Evolutionary conservation across 2,797 vertebrate species (phyloP).

Genomic region (Oreochromis mossambicus): DNA sequence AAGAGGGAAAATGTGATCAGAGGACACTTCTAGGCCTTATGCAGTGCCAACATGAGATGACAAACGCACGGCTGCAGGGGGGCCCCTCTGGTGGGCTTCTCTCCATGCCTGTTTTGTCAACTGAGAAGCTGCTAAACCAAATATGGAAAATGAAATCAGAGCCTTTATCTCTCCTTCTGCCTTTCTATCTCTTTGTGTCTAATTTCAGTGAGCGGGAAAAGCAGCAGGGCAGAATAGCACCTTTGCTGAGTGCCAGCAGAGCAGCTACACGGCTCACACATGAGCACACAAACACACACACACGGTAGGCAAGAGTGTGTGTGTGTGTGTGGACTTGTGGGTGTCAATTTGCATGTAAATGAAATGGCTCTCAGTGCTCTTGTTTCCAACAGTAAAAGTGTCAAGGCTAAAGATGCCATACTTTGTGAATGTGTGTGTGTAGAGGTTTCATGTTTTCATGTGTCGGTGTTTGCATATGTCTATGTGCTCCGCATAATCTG

Average conservation of each 20-base stretch:
- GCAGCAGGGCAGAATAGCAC: constrained; percentile 39
- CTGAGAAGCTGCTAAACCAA: constrained; percentile 22
- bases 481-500: background rate
- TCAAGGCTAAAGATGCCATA: constrained; percentile 23
- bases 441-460: background rate
- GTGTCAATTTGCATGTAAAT: constrained; percentile 70
- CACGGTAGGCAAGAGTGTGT: background rate
- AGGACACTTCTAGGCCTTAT: constrained; percentile 32
- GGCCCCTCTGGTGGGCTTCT: constrained; percentile 33
- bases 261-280: background rate
- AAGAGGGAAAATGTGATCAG: constrained; percentile 47
- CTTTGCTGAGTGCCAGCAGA: constrained; percentile 31
- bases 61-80: constrained; percentile 12
- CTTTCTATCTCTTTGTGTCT: constrained; percentile 29
- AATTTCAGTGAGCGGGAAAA: constrained; percentile 36
- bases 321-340: constrained; percentile 35
- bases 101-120: constrained; percentile 12
- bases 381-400: constrained; percentile 45
- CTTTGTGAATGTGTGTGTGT: constrained; percentile 3
- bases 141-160: constrained; percentile 28
- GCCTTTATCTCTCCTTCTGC: background rate
- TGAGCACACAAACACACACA: background rate
- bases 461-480: background rate
- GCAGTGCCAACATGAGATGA: constrained; percentile 21
- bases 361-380: constrained; percentile 52